These are phyloP conservation scores for Pasiphila rectangulata DNA, from an alignment of 2,888 invertebrate genomes.

Conservation along the genomic window DNA sequence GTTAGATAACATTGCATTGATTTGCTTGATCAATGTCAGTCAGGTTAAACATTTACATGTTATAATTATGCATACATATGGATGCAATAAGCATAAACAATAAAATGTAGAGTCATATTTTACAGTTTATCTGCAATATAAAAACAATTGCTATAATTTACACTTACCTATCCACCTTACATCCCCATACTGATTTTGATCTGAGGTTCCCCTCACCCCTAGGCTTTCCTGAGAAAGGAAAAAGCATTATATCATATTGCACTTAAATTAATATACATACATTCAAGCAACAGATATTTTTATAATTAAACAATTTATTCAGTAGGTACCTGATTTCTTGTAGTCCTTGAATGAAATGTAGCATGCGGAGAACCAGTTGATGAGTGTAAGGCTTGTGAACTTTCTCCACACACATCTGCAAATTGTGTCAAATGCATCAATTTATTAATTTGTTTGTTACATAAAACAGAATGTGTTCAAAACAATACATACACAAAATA, in stretches of 20 bases:
- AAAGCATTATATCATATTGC: background rate
- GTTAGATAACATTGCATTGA: conserved; percentile 11
- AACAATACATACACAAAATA: too few relatives aligned
- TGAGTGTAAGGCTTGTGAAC: conserved; percentile 28
- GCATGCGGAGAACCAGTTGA: conserved; percentile 27
- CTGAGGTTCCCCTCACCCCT: conserved; percentile 18
- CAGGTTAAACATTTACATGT: background rate
- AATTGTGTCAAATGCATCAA: background rate
- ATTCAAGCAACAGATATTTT: too few relatives aligned
- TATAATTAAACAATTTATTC: background rate
- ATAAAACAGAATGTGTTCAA: too few relatives aligned
- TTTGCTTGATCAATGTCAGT: conserved; percentile 13
- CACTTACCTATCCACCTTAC: conserved; percentile 27
- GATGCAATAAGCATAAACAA: too few relatives aligned
- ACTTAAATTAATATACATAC: too few relatives aligned
- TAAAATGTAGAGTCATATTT: too few relatives aligned
- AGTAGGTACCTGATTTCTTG: conserved; percentile 24
- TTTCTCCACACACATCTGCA: conserved; percentile 30
- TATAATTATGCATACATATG: too few relatives aligned
- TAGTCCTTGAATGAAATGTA: conserved; percentile 23
- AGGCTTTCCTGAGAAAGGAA: conserved; percentile 18
- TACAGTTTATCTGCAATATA: too few relatives aligned
- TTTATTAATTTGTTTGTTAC: too few relatives aligned
- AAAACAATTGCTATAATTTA: background rate
- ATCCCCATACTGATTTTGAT: conserved; percentile 24